A percentile compares a stretch with the other conserved stretches of the same genome.
Evolutionary conservation across 2,888 invertebrate genomes (phyloP).

Genomic region (Acholoe squamosa): DNA sequence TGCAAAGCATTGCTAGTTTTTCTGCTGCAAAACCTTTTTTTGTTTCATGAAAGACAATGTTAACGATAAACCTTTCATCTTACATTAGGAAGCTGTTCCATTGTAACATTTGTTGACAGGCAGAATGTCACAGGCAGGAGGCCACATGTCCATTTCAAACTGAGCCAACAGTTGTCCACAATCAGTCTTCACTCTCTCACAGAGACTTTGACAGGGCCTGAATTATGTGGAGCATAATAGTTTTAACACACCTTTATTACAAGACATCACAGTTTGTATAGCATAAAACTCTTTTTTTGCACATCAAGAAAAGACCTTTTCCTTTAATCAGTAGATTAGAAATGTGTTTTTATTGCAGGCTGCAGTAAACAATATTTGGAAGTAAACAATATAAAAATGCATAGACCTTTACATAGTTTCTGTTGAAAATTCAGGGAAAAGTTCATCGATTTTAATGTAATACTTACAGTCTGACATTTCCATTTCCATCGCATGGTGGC

Average conservation of each 20-base stretch:
- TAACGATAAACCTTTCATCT: neutral
- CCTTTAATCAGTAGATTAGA: too few relatives aligned
- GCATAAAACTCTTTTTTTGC: neutral
- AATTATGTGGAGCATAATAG: neutral
- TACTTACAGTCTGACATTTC: neutral
- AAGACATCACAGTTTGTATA: neutral
- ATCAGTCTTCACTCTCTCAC: neutral
- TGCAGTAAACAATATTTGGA: neutral
- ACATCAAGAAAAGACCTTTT: too few relatives aligned
- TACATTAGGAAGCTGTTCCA: neutral
- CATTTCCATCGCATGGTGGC: neutral
- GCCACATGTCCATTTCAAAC: neutral
- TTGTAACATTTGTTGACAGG: neutral
- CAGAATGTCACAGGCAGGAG: slow-evolving; percentile 9
- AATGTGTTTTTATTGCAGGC: too few relatives aligned
- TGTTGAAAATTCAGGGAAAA: neutral
- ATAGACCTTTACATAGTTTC: neutral
- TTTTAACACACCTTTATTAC: neutral
- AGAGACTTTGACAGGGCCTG: neutral
- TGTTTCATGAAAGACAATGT: neutral
- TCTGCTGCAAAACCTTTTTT: neutral
- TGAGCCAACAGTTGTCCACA: neutral
- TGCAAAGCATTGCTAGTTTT: neutral
- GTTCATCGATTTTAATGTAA: neutral
- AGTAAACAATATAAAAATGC: neutral